These are phyloP conservation scores for Brachionus sp. DNA, from an alignment of 1,140 invertebrate genomes.

Conservation along the genomic window DNA sequence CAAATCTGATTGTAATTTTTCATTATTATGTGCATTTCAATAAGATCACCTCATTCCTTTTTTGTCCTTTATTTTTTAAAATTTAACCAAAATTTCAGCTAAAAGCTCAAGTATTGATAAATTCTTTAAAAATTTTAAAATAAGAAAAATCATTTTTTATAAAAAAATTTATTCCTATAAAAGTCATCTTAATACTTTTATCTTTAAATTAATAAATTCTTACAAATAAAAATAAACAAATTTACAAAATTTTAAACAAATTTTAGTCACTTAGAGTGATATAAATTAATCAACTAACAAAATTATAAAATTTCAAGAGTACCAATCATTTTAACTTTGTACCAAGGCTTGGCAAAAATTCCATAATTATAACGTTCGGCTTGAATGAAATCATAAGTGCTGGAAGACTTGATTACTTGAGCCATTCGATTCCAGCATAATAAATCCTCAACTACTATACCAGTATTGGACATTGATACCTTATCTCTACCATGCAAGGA, in stretches of 20 bases:
- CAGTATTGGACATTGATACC: neutral
- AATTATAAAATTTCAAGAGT: slow-evolving; percentile 1
- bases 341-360: neutral
- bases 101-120: too few species aligned
- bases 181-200: too few species aligned
- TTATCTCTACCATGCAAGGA: slow-evolving; percentile 24
- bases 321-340: slow-evolving; percentile 28
- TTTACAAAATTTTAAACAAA: slow-evolving; percentile 16
- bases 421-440: slow-evolving; percentile 12
- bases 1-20: too few species aligned
- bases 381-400: neutral
- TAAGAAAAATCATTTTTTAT: too few species aligned
- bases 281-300: neutral
- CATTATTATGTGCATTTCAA: too few species aligned
- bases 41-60: too few species aligned
- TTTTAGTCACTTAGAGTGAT: neutral
- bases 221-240: neutral
- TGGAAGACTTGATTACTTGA: slow-evolving; percentile 11
- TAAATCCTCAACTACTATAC: neutral
- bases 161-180: too few species aligned
- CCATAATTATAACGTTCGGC: slow-evolving; percentile 22
- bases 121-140: too few species aligned
- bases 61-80: too few species aligned
- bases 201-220: neutral
- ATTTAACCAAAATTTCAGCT: too few species aligned